Percentiles rank a stretch among this genome's conserved stretches.
phyloP scores from a whole-genome alignment of 2,113 vertebrate genomes.

The Aphelocoma coerulescens region DNA sequence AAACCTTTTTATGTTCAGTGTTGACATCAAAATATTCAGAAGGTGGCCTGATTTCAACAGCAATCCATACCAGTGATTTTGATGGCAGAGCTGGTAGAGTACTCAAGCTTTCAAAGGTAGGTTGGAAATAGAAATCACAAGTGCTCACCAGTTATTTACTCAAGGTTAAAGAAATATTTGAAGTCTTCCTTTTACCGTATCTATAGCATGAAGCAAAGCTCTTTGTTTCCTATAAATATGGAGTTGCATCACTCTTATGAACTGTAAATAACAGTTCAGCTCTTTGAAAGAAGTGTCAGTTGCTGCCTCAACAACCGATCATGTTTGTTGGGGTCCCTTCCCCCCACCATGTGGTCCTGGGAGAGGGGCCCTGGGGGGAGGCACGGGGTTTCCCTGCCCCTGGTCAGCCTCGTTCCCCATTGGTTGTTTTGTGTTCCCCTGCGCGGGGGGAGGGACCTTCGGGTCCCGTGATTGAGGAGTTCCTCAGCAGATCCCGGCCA shows the following conservation, averaged over 20 bases:
- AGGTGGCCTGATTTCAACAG: neutral
- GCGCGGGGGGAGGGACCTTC: too few relatives aligned
- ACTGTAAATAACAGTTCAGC: neutral
- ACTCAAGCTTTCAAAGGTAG: neutral
- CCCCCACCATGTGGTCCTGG: too few relatives aligned
- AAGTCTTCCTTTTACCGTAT: neutral
- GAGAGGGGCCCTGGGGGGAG: too few relatives aligned
- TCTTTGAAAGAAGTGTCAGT: neutral
- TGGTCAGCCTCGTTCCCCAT: too few relatives aligned
- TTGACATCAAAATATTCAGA: neutral
- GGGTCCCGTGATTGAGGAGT: too few relatives aligned
- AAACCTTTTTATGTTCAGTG: neutral
- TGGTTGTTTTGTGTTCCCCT: too few relatives aligned
- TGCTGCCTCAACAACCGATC: neutral
- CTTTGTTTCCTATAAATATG: neutral
- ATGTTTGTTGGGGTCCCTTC: too few relatives aligned
- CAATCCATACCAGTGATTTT: neutral
- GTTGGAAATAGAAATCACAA: neutral
- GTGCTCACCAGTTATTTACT: neutral
- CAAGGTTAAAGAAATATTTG: neutral
- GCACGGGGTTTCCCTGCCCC: too few relatives aligned
- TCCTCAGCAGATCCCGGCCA: too few relatives aligned
- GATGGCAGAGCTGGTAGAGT: neutral
- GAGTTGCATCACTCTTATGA: neutral
- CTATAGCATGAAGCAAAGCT: neutral